These are phyloP conservation scores for Probosciger aterrimus DNA, from an alignment of 2,113 vertebrate species.

Conservation along the genomic window DNA sequence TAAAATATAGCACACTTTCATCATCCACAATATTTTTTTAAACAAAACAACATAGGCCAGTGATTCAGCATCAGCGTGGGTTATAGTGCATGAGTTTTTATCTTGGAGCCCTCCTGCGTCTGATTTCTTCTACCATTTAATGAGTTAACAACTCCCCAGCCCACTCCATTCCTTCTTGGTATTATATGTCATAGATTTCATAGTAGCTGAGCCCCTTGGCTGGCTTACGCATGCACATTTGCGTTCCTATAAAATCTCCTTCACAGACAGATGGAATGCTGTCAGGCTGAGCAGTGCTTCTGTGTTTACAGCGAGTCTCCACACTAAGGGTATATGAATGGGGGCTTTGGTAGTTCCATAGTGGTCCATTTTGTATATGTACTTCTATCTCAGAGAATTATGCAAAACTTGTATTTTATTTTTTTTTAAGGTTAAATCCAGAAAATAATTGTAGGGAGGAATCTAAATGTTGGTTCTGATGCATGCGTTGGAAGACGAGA, in stretches of 20 bases:
- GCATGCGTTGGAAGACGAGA: background rate
- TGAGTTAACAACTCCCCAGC: background rate
- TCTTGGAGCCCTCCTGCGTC: background rate
- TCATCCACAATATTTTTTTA: background rate
- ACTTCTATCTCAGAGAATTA: background rate
- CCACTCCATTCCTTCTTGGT: background rate
- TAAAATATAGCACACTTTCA: background rate
- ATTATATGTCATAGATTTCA: background rate
- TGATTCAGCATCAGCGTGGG: slow-evolving; percentile 43
- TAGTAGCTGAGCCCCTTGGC: background rate
- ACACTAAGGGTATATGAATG: background rate
- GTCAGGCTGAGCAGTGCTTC: background rate
- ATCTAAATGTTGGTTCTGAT: background rate
- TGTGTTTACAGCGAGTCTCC: background rate
- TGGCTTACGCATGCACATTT: background rate
- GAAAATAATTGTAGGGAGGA: background rate
- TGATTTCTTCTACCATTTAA: background rate
- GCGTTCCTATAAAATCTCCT: background rate
- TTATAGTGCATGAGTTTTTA: background rate
- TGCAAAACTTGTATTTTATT: background rate
- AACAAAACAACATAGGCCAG: background rate
- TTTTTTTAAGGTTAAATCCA: background rate
- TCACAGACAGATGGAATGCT: background rate
- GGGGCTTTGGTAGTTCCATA: background rate
- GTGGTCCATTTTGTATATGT: background rate